phyloP scores from a whole-genome alignment of 1,140 invertebrate genomes.

The Lethocerus indicus region DNA sequence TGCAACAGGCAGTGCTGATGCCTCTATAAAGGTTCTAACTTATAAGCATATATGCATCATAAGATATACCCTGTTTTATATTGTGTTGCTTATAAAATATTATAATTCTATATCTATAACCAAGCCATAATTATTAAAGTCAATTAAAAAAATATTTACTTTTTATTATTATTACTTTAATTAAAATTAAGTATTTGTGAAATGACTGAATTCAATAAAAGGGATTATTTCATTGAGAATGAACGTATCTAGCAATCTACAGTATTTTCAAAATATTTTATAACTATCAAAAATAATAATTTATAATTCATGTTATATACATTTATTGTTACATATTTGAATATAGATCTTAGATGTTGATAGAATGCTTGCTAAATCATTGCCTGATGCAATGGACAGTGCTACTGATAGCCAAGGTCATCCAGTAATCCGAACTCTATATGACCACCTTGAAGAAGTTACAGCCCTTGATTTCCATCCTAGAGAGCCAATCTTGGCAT shows the following conservation, averaged over 20 bases:
- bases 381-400: constrained; percentile 63
- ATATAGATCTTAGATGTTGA: constrained; percentile 86
- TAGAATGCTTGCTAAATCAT: constrained; percentile 88
- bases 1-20: constrained; percentile 95
- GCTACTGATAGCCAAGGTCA: constrained; percentile 57
- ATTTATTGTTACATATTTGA: no score
- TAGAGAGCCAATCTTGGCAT: constrained; percentile 76
- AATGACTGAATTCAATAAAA: no score
- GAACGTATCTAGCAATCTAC: no score
- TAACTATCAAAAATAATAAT: no score
- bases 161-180: background rate
- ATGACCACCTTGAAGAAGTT: constrained; percentile 96
- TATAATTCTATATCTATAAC: no score
- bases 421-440: constrained; percentile 95
- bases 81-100: no score
- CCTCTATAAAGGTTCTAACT: constrained; percentile 84
- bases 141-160: background rate
- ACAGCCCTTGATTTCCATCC: constrained; percentile 96
- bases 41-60: no score
- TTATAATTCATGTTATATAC: no score
- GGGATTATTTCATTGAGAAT: no score
- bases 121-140: background rate
- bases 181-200: background rate
- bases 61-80: no score
- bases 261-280: no score